Evolutionary conservation across 2,797 vertebrate genomes (phyloP), one percentile per base, ranked within the genome.

Genomic region (Spheniscus humboldti): DNA sequence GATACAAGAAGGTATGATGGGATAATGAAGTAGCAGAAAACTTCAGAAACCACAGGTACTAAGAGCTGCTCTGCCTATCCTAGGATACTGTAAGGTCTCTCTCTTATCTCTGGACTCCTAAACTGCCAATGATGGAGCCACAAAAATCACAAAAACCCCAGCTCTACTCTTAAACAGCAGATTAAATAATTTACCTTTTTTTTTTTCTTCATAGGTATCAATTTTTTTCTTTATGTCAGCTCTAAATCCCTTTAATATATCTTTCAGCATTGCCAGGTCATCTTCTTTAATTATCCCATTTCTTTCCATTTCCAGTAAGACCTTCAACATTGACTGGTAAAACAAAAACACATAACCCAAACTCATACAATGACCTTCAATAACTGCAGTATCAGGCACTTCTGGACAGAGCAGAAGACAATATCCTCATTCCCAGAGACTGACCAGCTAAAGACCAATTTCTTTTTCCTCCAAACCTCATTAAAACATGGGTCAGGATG

Each of bases 221-320:
- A 97, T 94, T 88, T 39, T 96, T 88, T 89, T 93, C 45, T 45
- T 82, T 56, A 97, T 1, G 11, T 97, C 97, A 87, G 24, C 0
- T 89, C 97, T 95, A 79, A 91, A 18, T 31, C 0, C 1, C 10
- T 66, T n/a, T 14, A 97, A 86, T 83, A 72, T n/a, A 41, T 66
- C 27, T 91, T 96, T 97, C 83, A 97, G 60, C 18, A 9, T 0
- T 73, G 18, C 6, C 39, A 97, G 9, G 55, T 96, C 13, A 75
- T 89, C 91, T 85, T 97, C 92, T 82, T 68, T 94, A 66, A 97
- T 85, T 16, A 77, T 33, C 28, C 19, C 48, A 16, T 80, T 74
- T 67, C 50, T 86, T 91, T 97, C 97, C 97, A 97, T 97, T 97
- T 97, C 96, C 71, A 81, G 30, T 37, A 97, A 73, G 39, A 97